Base-by-base conservation (phyloP, 2,113 vertebrate species). In the Mormyrus lacerda region DNA sequence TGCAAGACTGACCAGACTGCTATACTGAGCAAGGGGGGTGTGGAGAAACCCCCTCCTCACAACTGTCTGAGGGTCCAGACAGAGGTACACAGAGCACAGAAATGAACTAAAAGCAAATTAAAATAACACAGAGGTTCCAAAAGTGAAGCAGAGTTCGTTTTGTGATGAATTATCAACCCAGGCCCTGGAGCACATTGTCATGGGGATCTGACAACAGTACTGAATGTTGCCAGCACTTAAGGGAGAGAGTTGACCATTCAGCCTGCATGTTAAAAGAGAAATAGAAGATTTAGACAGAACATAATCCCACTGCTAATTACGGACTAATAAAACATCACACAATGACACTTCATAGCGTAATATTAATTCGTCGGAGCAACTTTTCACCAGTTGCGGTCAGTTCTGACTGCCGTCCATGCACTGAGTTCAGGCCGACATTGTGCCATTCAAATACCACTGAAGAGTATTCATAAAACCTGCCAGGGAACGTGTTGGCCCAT, bases 191-290 rank as follows among this genome's bases (percentile, higher is more conserved):
- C 24, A 51, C 47, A 53, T 86, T 4, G 48, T 50, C 87, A 58
- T 61, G 9, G 13, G 21, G 65, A 85, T 24, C 19, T 44, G 7
- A 51, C 24, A 85, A 21, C 55, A 27, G 55, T 21, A 42, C 85
- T 87, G 4, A 87, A 53, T 87, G 50, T 35, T 31, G 24, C 82
- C 69, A 69, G 17, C 47, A 39, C 27, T 39, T 24, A 39, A 19
- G 48, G 19, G 50, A 44, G 6, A 61, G 51, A 61, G 79, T 50
- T 21, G 51, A 55, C 48, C 44, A 42, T 79, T 69, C 84, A 51
- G 27, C 89, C 89, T 90, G 89, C 45, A 61, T 53, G 44, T 45
- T 45, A 42, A 89, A 85, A 89, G 21, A 85, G 11, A 35, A 55
- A 88, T 2, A 89, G 10, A 42, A 31, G 24, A 85, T 19, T 15